Evolutionary conservation across 1,140 invertebrate species (phyloP).

Genomic region (Grapholita molesta): DNA sequence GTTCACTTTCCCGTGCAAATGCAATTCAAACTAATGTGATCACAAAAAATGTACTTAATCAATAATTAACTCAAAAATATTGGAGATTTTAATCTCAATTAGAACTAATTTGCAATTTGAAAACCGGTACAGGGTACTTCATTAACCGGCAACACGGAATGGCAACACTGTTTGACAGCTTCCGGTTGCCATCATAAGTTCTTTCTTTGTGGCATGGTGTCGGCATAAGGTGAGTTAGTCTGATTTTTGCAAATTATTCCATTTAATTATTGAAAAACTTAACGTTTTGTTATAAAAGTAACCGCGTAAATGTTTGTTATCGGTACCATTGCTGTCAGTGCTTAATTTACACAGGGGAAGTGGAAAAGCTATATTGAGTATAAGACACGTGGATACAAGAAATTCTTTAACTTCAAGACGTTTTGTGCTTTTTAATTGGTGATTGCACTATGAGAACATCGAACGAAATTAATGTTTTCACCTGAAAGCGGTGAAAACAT

Average conservation of each 20-base stretch:
- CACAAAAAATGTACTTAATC: background rate
- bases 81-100: background rate
- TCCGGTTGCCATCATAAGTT: conserved; percentile 29
- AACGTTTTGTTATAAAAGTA: conserved; percentile 9
- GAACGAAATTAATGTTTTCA: background rate
- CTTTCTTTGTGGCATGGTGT: conserved; percentile 76
- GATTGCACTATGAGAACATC: background rate
- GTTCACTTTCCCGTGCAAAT: background rate
- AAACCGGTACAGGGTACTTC: conserved; percentile 3
- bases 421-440: background rate
- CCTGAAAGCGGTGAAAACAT: conserved; percentile 4
- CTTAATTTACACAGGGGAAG: background rate
- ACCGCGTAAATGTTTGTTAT: no score
- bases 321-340: background rate
- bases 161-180: conserved; percentile 22
- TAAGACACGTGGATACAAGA: conserved; percentile 7
- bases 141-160: conserved; percentile 5
- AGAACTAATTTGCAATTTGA: background rate
- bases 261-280: conserved; percentile 25
- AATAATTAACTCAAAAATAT: background rate
- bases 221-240: conserved; percentile 69
- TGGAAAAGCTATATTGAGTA: background rate
- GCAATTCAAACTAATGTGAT: background rate
- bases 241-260: conserved; percentile 40
- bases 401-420: background rate